Evolutionary conservation across 2,113 vertebrate genomes (phyloP), one percentile per base, ranked within the genome.

Genomic region (Malurus melanocephalus): DNA sequence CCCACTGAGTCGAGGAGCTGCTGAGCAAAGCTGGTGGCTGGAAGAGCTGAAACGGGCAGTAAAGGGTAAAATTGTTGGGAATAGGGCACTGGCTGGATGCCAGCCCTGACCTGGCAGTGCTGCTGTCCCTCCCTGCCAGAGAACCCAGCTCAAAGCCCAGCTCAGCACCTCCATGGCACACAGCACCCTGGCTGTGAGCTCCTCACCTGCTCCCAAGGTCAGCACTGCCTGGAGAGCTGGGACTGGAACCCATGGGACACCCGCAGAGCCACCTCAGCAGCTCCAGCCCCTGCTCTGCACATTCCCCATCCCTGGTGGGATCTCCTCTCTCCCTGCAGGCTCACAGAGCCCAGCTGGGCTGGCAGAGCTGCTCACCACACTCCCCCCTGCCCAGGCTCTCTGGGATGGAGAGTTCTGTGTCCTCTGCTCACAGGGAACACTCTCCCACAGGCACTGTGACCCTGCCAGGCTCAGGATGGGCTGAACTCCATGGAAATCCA

Each of bases 261-360:
- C 38, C 0, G 0, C 33, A 66, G 48, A 64, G 57, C 19, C 2
- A 16, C 16, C 62, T 49, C 15, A 1, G 4, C 23, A 40, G 30
- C 32, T 13, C 57, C 61, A 32, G 22, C 5, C 48, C 60, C 61
- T 3, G 4, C 0, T 26, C 77, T 57, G 48, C 4, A n/a, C 43
- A 35, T 46, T 2, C 45, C 21, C 4, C 0, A 21, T 0, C 21
- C 64, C 49, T 10, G 32, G 42, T 1, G 2, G 0, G 0, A 9
- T 6, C 33, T 17, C 45, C 17, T n/a, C 75, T 19, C n/a, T 30
- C 55, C 40, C 60, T 2, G 14, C 0, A 1, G 33, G 64, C 55
- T 4, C 11, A 0, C 9, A 2, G 60, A 60, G 69, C 60, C 68
- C 73, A 33, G 60, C 26, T 20, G 10, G 35, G 57, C 69, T 18